Base-by-base conservation (phyloP, 1,140 invertebrate genomes). In the Hycleus phaleratus region DNA sequence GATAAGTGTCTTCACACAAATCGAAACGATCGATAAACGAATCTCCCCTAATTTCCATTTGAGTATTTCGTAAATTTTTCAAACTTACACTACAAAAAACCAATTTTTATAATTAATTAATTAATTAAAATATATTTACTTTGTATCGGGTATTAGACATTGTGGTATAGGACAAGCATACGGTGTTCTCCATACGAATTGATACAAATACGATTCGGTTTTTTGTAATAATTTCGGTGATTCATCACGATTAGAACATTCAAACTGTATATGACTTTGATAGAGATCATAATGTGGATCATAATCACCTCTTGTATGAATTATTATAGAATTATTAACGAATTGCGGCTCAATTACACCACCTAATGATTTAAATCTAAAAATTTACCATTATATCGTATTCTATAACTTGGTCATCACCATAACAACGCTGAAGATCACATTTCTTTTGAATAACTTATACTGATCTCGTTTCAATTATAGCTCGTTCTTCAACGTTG, bases 221-320 rank as follows among this genome's bases (percentile, higher is more conserved):
- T 45, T 53, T 11, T 40, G 45, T n/a, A 46, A 12, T 3, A 46
- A 32, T n/a, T 8, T 32, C 46, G 51, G 42, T 18, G 10, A 26
- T 50, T 44, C 50, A 8, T 46, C 38, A 46, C 10, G 44, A 46
- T 53, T n/a, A 1, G 51, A 45, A 25, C 51, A 53, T 26, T 45
- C 43, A 32, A 53, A 53, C 2, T n/a, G 9, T 7, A 53, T 32
- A 3, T 46, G n/a, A 25, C 25, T 42, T 46, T 32, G 44, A 32
- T 46, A 53, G 24, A 38, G 25, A 11, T 42, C 51, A 32, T 38
- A 11, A 38, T 26, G 9, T 7, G 3, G n/a, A 32, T 42, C 26
- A 32, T 26, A 53, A 8, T 10, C 42, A 5, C 51, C 51, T 26
- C 38, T 45, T 32, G 18, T 24, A 10, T 45, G 10, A 25, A 53